Percentiles rank a stretch among this genome's conserved stretches.
phyloP scores from a whole-genome alignment of 2,113 vertebrate species.

The Rhynchomys soricoides region DNA sequence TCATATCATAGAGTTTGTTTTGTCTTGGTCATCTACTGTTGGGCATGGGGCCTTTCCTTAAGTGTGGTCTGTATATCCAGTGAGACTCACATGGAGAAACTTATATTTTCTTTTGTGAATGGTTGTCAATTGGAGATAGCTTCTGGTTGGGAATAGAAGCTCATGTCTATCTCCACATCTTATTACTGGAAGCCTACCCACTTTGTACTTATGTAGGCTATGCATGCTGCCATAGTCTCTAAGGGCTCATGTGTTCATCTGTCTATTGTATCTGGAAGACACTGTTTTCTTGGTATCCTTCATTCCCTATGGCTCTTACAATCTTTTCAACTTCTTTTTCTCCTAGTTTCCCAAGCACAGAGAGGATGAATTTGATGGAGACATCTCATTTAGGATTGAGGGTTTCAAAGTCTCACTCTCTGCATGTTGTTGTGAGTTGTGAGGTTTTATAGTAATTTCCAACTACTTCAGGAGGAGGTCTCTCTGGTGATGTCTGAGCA shows the following conservation, averaged over 20 bases:
- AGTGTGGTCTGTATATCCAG: background rate
- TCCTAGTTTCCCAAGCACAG: background rate
- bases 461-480: background rate
- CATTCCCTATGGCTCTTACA: background rate
- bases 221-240: no score
- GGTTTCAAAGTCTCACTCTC: background rate
- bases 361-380: background rate
- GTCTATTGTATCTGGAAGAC: background rate
- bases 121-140: background rate
- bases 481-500: background rate
- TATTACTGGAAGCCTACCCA: no score
- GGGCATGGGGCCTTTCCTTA: background rate
- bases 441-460: background rate
- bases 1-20: background rate
- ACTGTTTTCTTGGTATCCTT: no score
- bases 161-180: background rate
- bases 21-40: background rate
- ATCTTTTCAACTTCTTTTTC: background rate
- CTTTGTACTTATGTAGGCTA: background rate
- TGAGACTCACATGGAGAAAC: background rate
- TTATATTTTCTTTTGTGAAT: background rate
- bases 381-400: background rate
- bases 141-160: background rate
- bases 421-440: background rate
- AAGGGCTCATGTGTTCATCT: no score